Base-by-base conservation (phyloP, 2,888 invertebrate genomes). In the Conus canariensis region DNA sequence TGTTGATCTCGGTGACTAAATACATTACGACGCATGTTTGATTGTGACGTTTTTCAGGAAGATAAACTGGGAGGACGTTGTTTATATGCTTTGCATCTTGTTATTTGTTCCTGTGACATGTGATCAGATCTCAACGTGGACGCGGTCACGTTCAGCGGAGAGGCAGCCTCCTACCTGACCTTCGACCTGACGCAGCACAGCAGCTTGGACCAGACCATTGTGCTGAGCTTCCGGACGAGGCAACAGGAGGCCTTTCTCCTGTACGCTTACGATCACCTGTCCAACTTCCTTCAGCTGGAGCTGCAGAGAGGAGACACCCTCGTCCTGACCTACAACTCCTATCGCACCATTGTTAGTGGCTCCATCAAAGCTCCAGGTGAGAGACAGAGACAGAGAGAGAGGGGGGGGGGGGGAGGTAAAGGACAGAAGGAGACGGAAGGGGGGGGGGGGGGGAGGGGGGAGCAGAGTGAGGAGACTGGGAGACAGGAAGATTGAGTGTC, bases 211-310 rank as follows among this genome's bases (percentile, higher is more conserved):
- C 97, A 98, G 95, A 97, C 98, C 94, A 97, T 99, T 90, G 97
- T 98, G n/a, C 97, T 99, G 95, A 99, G 98, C 96, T 97, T 99
- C 91, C 97, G 99, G 93, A 99, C 99, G 0, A 98, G 98, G 95
- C 98, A 98, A 77, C 97, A 98, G 93, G 98, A 98, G 0, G 95
- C 95, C 14, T 96, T 99, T 93, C 90, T 96, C 19, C 97, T 99
- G 12, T 99, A 99, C 95, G 98, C 98, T 67, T 98, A 99, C 95
- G 99, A 99, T 96, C 98, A 99, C 96, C 97, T 98, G 91, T 99
- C 99, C 95, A 99, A 99, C 96, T 99, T 99, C 96, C 97, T 98
- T 88, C 99, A 99, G 96, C 91, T 95, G 59, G 94, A 94, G 70
- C 88, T 95, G 19, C 90, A 91, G 67, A 92, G 93, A 86, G 92